These are phyloP conservation scores for Pituophis catenifer DNA, from an alignment of 2,113 vertebrate genomes.

Conservation along the genomic window DNA sequence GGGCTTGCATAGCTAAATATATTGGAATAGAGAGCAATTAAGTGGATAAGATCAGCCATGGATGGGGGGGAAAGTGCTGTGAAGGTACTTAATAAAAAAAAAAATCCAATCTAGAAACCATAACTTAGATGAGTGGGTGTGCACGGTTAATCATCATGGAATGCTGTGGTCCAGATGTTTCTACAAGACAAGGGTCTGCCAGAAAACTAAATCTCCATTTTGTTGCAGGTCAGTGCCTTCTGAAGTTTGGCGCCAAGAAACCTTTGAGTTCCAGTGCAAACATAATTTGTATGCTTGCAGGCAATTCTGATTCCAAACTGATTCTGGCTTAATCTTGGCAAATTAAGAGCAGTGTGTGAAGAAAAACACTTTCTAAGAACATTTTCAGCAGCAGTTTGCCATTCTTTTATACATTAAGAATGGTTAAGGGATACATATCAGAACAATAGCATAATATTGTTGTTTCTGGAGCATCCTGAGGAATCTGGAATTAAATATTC, in stretches of 20 bases:
- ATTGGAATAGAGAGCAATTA: background rate
- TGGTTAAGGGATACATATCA: background rate
- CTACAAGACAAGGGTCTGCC: background rate
- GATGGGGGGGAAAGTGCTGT: background rate
- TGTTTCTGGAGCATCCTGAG: background rate
- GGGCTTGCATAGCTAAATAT: background rate
- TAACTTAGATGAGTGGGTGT: background rate
- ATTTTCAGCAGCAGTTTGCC: background rate
- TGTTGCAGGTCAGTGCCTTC: background rate
- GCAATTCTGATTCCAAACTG: background rate
- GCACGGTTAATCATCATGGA: background rate
- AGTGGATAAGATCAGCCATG: background rate
- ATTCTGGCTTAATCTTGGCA: background rate
- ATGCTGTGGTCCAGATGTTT: background rate
- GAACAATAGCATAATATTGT: background rate
- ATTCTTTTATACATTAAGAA: background rate
- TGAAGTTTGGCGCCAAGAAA: background rate
- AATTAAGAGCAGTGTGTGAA: background rate
- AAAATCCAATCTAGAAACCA: background rate
- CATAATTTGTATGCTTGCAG: constrained; percentile 9
- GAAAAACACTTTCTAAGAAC: background rate
- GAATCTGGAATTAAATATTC: background rate
- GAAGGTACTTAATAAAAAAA: background rate
- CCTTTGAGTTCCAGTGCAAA: background rate
- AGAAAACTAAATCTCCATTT: background rate